These are phyloP conservation scores for Xylocampa areola DNA, from an alignment of 2,888 invertebrate species.

Conservation along the genomic window DNA sequence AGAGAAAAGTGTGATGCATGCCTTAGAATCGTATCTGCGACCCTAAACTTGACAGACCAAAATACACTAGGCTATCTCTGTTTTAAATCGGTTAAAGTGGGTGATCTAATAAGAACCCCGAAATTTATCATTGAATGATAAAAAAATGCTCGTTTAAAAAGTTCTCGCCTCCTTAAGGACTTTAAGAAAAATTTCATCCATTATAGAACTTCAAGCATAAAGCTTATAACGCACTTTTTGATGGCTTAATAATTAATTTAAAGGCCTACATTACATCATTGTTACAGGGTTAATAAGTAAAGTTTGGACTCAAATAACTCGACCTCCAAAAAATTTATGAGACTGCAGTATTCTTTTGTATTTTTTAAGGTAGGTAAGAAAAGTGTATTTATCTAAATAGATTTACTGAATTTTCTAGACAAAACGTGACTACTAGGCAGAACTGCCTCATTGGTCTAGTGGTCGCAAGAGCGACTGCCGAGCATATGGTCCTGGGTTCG, in stretches of 20 bases:
- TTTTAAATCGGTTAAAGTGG: background rate
- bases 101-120: background rate
- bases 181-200: constrained; percentile 56
- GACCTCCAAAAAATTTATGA: too few relatives aligned
- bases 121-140: background rate
- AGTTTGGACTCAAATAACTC: constrained; percentile 19
- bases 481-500: too few relatives aligned
- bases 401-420: too few relatives aligned
- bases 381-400: too few relatives aligned
- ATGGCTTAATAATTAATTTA: constrained; percentile 61
- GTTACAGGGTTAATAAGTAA: constrained; percentile 47
- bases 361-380: too few relatives aligned
- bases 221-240: constrained; percentile 55
- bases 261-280: constrained; percentile 49
- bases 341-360: too few relatives aligned
- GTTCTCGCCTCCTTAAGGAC: constrained; percentile 40
- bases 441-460: too few relatives aligned
- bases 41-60: background rate
- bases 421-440: too few relatives aligned
- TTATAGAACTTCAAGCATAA: constrained; percentile 54
- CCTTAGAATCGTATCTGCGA: background rate
- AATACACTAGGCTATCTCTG: background rate
- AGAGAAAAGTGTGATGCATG: too few relatives aligned
- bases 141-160: constrained; percentile 37
- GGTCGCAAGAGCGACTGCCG: too few relatives aligned